Conservation (phyloP, 1,140 invertebrate genomes). For the Wasmannia auropunctata region DNA sequence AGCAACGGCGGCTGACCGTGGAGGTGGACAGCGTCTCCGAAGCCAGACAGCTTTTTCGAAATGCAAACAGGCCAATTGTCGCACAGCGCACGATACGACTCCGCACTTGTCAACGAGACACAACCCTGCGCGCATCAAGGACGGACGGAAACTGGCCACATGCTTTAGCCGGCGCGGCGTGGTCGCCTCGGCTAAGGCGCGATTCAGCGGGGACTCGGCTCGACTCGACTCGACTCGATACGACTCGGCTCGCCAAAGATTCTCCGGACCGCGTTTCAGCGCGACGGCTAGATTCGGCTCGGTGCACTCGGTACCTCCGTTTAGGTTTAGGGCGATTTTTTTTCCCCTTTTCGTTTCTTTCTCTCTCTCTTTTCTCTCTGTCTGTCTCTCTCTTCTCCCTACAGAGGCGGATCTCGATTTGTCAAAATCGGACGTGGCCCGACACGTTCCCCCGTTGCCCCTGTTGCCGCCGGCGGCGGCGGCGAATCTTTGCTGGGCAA, state of each 20-base stretch:
- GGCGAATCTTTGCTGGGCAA: background rate
- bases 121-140: slow-evolving; percentile 26
- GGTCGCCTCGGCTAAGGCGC: background rate
- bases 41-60: background rate
- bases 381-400: background rate
- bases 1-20: background rate
- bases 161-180: slow-evolving; percentile 32
- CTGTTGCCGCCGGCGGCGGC: background rate
- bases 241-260: background rate
- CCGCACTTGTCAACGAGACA: background rate
- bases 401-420: background rate
- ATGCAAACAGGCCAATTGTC: background rate
- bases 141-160: slow-evolving; percentile 49
- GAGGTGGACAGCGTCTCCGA: background rate
- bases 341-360: background rate
- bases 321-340: background rate
- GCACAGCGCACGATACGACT: background rate
- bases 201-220: slow-evolving; percentile 1
- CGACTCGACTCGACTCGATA: background rate
- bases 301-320: background rate
- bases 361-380: background rate
- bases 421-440: slow-evolving; percentile 4
- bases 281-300: background rate
- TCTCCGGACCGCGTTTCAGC: background rate
- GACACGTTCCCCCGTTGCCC: background rate